A percentile compares a stretch with the other conserved stretches of the same genome.
phyloP scores from a whole-genome alignment of 2,113 vertebrate genomes.

The Oryzias celebensis region DNA sequence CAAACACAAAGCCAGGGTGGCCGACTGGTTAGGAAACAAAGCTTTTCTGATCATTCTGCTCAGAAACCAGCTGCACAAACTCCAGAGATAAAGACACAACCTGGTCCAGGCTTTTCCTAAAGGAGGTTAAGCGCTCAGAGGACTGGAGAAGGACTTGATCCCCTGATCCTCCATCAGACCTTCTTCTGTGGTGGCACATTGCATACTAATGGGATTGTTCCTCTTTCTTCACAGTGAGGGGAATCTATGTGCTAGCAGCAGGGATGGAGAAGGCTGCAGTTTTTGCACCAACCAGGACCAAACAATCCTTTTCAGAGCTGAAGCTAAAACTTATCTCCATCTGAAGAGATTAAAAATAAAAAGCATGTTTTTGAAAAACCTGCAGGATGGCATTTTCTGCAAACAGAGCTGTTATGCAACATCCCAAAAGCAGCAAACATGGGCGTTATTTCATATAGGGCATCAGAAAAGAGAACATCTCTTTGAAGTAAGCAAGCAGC shows the following conservation, averaged over 20 bases:
- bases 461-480: conserved; percentile 14
- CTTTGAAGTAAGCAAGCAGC: conserved; percentile 36
- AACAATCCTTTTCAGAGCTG: not conserved
- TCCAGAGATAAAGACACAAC: conserved; percentile 13
- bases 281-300: not conserved
- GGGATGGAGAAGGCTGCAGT: conserved; percentile 51
- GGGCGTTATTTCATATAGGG: not conserved
- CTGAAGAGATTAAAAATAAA: too few species aligned
- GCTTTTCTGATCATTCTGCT: not conserved
- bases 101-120: conserved; percentile 47
- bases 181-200: conserved; percentile 62
- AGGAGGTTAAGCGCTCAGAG: conserved; percentile 53
- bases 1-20: conserved; percentile 61
- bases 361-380: not conserved
- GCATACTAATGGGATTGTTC: conserved; percentile 68
- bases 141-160: conserved; percentile 68
- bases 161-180: conserved; percentile 64
- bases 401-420: conserved; percentile 12
- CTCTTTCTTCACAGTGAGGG: conserved; percentile 33
- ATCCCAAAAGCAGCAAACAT: not conserved
- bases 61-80: too few species aligned
- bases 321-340: too few species aligned
- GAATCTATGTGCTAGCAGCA: conserved; percentile 44
- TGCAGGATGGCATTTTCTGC: not conserved
- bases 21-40: conserved; percentile 38